Evolutionary conservation across 2,888 invertebrate genomes (phyloP), one percentile per base, ranked within the genome.

Genomic region (Cosmia trapezina): DNA sequence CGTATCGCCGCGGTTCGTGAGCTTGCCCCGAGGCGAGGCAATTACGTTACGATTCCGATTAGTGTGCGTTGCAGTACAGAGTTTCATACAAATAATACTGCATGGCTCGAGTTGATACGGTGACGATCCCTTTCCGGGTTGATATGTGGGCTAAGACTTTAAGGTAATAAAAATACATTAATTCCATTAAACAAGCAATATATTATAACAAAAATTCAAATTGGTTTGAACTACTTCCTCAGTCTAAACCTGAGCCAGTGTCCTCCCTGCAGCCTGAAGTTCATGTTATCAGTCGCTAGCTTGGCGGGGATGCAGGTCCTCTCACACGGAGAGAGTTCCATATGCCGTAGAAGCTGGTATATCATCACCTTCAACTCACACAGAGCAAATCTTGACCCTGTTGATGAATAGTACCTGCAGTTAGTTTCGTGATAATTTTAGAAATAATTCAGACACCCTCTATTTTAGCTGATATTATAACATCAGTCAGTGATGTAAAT

Each of bases 321-420:
- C 65, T 88, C 88, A 9, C 89, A 89, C 0, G 93, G 92, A 0
- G 88, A 89, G 33, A 95, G 49, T 70, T 91, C 91, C 72, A 94
- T 85, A n/a, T 93, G 86, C 12, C 83, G 88, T 3, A 95, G 80
- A 1, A 95, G 83, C 81, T 93, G 93, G 78, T 94, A 94, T 3
- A 88, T 75, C 84, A 94, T 89, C 28, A 94, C 91, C 77, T 95
- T 95, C n/a, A 94, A 76, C 78, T 95, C 94, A 71, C 93, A 93
- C 8, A 95, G 87, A 0, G 94, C 94, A 69, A 94, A 94, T 49
- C 94, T 85, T 8, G 94, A 94, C 0, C 92, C 94, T 94, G 85
- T 75, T n/a, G 7, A 59, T 12, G 19, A 63, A 47, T 2, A 73
- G 0, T 0, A 37, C 54, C 8, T 8, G 17, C 5, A 33, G 19